Percentiles rank a stretch among this genome's conserved stretches.
Conservation (phyloP, 2,797 vertebrate species). For the Pempheris klunzingeri region DNA sequence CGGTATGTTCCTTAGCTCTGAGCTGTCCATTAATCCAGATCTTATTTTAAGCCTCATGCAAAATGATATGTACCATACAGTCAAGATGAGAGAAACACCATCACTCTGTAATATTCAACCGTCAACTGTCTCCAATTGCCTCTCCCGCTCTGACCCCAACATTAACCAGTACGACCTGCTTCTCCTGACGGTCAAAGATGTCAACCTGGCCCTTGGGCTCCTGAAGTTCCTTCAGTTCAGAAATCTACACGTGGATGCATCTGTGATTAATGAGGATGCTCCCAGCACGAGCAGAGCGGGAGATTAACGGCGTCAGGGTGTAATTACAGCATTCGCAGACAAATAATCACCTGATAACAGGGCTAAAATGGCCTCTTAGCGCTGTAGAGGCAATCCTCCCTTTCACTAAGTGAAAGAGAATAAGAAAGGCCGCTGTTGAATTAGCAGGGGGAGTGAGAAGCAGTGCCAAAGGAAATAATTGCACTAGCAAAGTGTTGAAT, state of each 20-base stretch:
- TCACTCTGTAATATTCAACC: slow-evolving; percentile 2
- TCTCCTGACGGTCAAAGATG: slow-evolving; percentile 6
- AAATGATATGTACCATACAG: not conserved
- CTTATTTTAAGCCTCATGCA: not conserved
- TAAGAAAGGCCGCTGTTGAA: slow-evolving; percentile 2
- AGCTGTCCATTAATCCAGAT: slow-evolving; percentile 4
- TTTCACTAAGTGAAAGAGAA: slow-evolving; percentile 30
- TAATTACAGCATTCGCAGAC: slow-evolving; percentile 76
- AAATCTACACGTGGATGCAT: slow-evolving; percentile 18
- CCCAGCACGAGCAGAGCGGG: not conserved
- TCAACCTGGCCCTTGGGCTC: not conserved
- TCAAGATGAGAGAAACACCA: not conserved
- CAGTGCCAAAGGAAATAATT: slow-evolving; percentile 32
- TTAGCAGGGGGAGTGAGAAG: slow-evolving; percentile 40
- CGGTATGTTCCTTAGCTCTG: not conserved
- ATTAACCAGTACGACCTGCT: slow-evolving; percentile 13
- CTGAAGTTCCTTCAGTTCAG: slow-evolving; percentile 5
- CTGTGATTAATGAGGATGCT: no score
- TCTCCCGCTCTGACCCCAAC: not conserved
- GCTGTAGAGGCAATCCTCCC: slow-evolving; percentile 10
- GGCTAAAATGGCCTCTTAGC: slow-evolving; percentile 57
- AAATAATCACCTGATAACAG: slow-evolving; percentile 73
- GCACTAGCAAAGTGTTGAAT: slow-evolving; percentile 29
- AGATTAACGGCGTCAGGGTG: slow-evolving; percentile 51
- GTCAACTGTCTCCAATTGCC: not conserved